These are phyloP conservation scores for Dicerorhinus sumatrensis DNA, from an alignment of 2,113 vertebrate species.

Conservation along the genomic window DNA sequence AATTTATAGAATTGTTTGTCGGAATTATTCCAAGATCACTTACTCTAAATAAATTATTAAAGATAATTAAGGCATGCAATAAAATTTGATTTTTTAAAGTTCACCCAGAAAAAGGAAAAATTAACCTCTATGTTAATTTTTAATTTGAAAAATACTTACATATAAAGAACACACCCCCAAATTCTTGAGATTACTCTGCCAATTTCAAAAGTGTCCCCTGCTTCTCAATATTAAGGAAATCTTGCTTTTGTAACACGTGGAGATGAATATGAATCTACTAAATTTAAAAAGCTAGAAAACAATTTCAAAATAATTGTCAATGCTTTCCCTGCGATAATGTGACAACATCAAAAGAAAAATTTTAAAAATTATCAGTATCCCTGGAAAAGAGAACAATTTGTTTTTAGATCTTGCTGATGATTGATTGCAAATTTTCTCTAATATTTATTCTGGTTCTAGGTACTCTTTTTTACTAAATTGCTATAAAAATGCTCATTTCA, in stretches of 20 bases:
- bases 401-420: background rate
- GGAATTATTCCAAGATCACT: background rate
- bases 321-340: background rate
- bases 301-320: background rate
- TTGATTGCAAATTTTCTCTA: background rate
- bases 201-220: background rate
- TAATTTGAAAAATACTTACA: slow-evolving; percentile 14
- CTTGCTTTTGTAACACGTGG: background rate
- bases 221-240: background rate
- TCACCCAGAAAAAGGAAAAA: background rate
- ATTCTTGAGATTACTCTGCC: background rate
- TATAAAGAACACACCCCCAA: background rate
- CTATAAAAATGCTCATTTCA: background rate
- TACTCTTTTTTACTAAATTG: background rate
- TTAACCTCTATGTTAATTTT: background rate
- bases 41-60: background rate
- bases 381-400: background rate
- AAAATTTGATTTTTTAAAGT: slow-evolving; percentile 19
- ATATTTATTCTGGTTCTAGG: background rate
- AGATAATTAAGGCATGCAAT: background rate
- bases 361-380: background rate
- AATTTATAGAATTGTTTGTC: background rate
- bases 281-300: background rate
- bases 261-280: background rate
- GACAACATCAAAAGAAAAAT: background rate